Conservation (phyloP, 2,797 vertebrate genomes). For the Harpagifer antarcticus region DNA sequence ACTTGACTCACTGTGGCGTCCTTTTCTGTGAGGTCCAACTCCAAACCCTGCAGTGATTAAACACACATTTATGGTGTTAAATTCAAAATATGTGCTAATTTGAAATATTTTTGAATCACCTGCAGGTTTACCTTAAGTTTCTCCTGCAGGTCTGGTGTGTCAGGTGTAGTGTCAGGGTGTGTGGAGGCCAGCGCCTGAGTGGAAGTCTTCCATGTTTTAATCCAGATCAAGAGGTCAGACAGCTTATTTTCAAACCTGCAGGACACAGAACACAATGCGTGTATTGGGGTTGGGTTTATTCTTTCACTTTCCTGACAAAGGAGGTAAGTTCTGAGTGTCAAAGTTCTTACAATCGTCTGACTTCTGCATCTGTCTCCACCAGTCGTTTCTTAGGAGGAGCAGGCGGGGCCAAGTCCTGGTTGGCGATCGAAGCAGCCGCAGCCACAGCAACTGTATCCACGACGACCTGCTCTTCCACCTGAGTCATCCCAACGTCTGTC, state of each 20-base stretch:
- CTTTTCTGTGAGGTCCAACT: constrained; percentile 85
- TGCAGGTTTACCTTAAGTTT: constrained; percentile 86
- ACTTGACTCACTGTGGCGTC: constrained; percentile 79
- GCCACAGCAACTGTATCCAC: constrained; percentile 72
- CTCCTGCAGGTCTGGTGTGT: constrained; percentile 83
- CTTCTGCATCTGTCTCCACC: constrained; percentile 88
- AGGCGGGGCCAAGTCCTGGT: constrained; percentile 88
- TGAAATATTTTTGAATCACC: neutral
- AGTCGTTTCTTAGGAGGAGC: constrained; percentile 93
- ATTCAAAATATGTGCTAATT: neutral
- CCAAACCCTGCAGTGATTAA: constrained; percentile 81
- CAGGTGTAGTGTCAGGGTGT: constrained; percentile 85
- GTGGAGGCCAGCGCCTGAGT: constrained; percentile 85
- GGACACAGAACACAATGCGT: constrained; percentile 3
- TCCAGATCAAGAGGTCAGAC: constrained; percentile 88
- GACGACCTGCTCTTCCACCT: constrained; percentile 81
- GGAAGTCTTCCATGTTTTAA: constrained; percentile 85
- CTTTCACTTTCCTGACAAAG: neutral
- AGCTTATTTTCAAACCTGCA: constrained; percentile 89
- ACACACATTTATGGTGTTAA: neutral
- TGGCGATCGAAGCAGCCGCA: constrained; percentile 41
- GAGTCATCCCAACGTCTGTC: constrained; percentile 85
- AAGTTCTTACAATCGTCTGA: constrained; percentile 88
- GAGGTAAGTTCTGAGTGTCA: neutral
- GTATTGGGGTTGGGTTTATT: constrained; percentile 1